Evolutionary conservation across 2,888 invertebrate species (phyloP), one percentile per base, ranked within the genome.

Genomic region (Drosophila formosana): DNA sequence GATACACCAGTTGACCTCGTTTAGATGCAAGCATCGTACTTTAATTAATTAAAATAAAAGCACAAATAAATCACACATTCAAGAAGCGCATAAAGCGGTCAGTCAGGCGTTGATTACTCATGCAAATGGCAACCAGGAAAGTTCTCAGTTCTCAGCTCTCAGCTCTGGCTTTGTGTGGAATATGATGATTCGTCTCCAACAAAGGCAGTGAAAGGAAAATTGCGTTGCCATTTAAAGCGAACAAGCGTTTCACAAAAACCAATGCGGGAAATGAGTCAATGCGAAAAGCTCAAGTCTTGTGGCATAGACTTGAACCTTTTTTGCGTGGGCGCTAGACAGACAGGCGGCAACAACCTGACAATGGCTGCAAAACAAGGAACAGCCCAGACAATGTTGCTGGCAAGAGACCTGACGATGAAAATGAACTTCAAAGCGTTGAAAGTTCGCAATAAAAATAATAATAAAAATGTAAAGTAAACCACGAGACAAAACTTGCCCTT

Each of bases 291-390:
- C 53, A 67, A 66, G 50, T 75, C 62, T 62, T 71, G 55, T 72
- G 57, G 52, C 68, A 60, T 32, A 70, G 55, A 66, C 62, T 60
- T 69, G 72, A 74, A 67, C 66, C 55, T 66, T 66, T 49, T 11
- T 11, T 45, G 52, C 62, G 43, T 68, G 67, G 58, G 45, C 58
- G 66, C 80, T 87, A 82, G 82, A 83, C 83, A 82, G 85, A 41
- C 39, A 41, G 39, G 39, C 39, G 39, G 82, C 83, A 83, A 83
- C 88, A 88, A 83, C 83, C 83, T 88, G 85, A 85, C 83, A 83
- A 88, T 85, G 76, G 39, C 46, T 67, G 60, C 66, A 26, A 30
- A 6, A 32, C 43, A n/a, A 58, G 66, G 45, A 58, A 72, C 47
- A 58, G 8, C n/a, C 25, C 28, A 39, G 26, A 37, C 39, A 53